Conservation (phyloP, 2,113 vertebrate genomes). For the Istiophorus platypterus region DNA sequence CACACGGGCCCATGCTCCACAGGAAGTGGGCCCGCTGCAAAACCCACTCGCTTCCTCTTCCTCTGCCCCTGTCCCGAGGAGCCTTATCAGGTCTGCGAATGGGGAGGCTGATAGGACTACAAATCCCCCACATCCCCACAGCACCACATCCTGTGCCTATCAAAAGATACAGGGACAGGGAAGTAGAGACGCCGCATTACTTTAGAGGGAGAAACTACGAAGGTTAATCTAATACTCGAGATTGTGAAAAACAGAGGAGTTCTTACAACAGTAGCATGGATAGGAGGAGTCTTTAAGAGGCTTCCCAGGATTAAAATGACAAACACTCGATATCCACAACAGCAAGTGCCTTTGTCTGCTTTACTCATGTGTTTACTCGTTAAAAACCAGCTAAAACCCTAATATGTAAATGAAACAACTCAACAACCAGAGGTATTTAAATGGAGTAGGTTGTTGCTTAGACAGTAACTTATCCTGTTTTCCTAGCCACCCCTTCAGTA, state of each 20-base stretch:
- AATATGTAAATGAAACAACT: conserved; percentile 48
- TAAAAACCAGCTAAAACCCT: conserved; percentile 35
- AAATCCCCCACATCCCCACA: conserved; percentile 73
- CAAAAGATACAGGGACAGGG: conserved; percentile 60
- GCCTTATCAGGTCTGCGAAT: conserved; percentile 77
- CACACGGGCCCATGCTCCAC: conserved; percentile 73
- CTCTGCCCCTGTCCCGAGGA: conserved; percentile 67
- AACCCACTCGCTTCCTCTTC: conserved; percentile 79
- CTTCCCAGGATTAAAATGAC: neutral
- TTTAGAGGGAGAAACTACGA: conserved; percentile 4
- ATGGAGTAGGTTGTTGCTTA: conserved; percentile 44
- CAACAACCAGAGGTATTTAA: conserved; percentile 7
- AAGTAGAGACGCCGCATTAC: conserved; percentile 22
- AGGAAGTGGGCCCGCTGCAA: conserved; percentile 76
- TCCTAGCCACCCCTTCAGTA: conserved; percentile 49
- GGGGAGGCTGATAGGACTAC: conserved; percentile 80
- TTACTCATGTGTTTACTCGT: conserved; percentile 30
- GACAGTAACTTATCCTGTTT: conserved; percentile 63
- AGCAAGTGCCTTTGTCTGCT: neutral
- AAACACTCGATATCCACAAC: neutral
- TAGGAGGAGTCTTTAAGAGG: conserved; percentile 10
- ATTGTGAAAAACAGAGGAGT: conserved; percentile 6
- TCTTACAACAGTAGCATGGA: neutral
- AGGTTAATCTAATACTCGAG: neutral
- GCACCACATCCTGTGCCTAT: conserved; percentile 77